Percentiles rank a stretch among this genome's conserved stretches.
Evolutionary conservation across 2,888 invertebrate genomes (phyloP).

Genomic region (Petrophora chlorosata): DNA sequence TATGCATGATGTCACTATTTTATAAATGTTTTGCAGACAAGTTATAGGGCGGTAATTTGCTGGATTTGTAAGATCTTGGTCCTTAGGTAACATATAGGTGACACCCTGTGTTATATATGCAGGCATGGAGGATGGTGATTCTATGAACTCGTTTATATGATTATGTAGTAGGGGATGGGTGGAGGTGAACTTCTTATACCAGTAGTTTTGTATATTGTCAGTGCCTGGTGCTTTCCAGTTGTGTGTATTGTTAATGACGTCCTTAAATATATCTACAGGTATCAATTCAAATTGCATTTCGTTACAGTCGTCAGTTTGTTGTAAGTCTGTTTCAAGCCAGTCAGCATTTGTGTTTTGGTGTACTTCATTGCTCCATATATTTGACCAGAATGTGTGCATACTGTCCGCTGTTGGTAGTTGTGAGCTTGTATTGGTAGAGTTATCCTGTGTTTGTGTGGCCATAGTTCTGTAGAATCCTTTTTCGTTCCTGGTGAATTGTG

Average conservation of each 20-base stretch:
- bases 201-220: no score
- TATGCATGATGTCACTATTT: background rate
- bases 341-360: background rate
- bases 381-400: background rate
- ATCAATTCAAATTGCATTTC: background rate
- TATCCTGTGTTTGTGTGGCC: no score
- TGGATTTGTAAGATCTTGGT: background rate
- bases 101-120: background rate
- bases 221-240: background rate
- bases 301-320: background rate
- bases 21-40: conserved; percentile 1
- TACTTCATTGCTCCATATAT: background rate
- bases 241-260: background rate
- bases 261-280: background rate
- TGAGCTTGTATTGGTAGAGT: background rate
- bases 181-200: no score
- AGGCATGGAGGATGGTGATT: background rate
- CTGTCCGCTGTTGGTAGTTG: background rate
- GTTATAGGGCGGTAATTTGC: background rate
- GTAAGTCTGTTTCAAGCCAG: background rate
- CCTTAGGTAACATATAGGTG: conserved; percentile 2
- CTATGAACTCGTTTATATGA: background rate
- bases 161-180: no score
- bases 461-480: background rate
- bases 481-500: background rate